Percentiles rank a stretch among this genome's conserved stretches.
These are phyloP conservation scores for Leptodactylus fallax DNA, from an alignment of 2,797 vertebrate species.

Conservation along the genomic window DNA sequence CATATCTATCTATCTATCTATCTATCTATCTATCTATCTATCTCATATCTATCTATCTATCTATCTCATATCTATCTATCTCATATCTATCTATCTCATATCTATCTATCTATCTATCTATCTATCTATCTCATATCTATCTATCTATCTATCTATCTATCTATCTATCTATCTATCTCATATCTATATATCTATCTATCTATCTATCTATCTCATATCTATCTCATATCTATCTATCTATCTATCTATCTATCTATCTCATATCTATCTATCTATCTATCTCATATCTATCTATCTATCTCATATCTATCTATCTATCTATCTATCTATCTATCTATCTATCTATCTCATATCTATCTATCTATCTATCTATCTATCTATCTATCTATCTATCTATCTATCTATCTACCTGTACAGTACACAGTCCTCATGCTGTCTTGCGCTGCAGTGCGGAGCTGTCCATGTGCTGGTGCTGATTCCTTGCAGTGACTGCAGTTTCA, in stretches of 20 bases:
- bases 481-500: neutral
- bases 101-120: neutral
- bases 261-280: neutral
- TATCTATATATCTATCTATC: neutral
- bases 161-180: neutral
- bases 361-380: neutral
- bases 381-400: conserved; percentile 13
- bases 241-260: neutral
- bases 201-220: neutral
- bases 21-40: neutral
- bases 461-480: neutral
- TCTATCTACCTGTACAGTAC: neutral
- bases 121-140: neutral
- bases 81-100: neutral
- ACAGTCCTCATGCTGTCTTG: neutral
- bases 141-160: neutral
- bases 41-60: neutral
- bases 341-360: neutral
- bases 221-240: neutral
- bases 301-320: conserved; percentile 4
- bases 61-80: neutral
- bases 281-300: conserved; percentile 6
- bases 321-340: conserved; percentile 6
- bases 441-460: neutral
- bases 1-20: too few species aligned